Conservation (phyloP, 2,113 vertebrate species). For the Nerophis ophidion region DNA sequence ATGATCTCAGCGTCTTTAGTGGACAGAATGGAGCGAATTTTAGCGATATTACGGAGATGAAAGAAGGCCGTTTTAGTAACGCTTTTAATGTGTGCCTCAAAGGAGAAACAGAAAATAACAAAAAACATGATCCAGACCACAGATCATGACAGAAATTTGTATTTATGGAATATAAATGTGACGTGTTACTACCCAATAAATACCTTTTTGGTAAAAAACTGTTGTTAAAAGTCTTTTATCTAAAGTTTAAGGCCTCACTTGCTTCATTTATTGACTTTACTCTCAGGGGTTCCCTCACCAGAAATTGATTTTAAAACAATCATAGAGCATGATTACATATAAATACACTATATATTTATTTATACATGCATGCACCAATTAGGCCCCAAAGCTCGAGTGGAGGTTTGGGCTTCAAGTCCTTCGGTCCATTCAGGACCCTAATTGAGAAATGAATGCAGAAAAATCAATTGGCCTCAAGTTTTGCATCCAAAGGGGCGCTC, state of each 20-base stretch:
- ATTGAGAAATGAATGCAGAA: conserved; percentile 74
- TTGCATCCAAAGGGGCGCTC: conserved; percentile 43
- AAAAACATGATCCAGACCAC: no score
- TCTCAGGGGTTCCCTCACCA: conserved; percentile 45
- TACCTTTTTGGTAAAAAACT: background rate
- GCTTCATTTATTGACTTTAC: conserved; percentile 55
- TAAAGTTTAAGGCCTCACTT: conserved; percentile 35
- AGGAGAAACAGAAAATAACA: no score
- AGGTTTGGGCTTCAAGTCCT: conserved; percentile 46
- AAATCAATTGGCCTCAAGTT: conserved; percentile 72
- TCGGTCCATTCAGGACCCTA: conserved; percentile 50
- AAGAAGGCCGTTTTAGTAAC: no score
- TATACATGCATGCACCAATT: conserved; percentile 15
- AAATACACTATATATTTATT: background rate
- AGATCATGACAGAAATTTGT: no score
- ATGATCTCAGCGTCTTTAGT: no score
- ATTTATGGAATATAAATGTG: no score
- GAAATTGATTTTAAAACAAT: conserved; percentile 62
- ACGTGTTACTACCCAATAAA: no score
- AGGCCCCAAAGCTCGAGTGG: conserved; percentile 42
- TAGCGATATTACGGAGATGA: no score
- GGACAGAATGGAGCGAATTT: no score
- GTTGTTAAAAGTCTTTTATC: background rate
- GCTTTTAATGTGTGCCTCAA: no score
- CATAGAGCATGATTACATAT: conserved; percentile 5